A percentile compares a stretch with the other conserved stretches of the same genome.
Conservation (phyloP, 1,140 invertebrate genomes). For the Chrysomallon squamiferum region DNA sequence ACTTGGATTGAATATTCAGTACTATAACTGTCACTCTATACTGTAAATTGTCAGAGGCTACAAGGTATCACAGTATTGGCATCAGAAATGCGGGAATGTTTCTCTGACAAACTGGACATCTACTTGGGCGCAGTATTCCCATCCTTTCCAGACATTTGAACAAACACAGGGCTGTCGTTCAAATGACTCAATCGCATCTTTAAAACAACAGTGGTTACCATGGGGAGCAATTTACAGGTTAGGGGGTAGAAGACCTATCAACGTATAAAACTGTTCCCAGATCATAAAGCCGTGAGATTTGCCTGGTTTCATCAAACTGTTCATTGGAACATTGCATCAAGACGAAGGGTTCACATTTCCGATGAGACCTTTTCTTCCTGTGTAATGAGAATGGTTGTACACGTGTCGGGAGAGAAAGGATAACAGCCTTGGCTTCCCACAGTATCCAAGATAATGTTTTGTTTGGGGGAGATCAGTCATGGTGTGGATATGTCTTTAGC, state of each 20-base stretch:
- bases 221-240: not conserved
- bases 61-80: no score
- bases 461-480: conserved; percentile 14
- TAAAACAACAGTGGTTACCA: conserved; percentile 3
- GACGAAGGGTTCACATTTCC: not conserved
- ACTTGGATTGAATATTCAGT: no score
- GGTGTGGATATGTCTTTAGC: no score
- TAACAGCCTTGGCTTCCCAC: conserved; percentile 9
- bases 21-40: no score
- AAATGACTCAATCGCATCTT: not conserved
- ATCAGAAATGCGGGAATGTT: no score
- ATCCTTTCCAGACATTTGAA: no score
- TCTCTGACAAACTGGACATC: no score
- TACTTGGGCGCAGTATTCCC: no score
- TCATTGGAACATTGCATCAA: not conserved
- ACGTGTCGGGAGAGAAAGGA: conserved; percentile 12
- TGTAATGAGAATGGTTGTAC: not conserved
- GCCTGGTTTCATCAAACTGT: not conserved
- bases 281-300: not conserved
- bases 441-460: conserved; percentile 11
- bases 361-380: no score
- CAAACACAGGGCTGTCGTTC: no score
- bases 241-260: not conserved
- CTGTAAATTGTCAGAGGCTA: no score
- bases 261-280: not conserved